Base-by-base conservation (phyloP, 1,140 invertebrate species). In the Drosophila lowei region DNA sequence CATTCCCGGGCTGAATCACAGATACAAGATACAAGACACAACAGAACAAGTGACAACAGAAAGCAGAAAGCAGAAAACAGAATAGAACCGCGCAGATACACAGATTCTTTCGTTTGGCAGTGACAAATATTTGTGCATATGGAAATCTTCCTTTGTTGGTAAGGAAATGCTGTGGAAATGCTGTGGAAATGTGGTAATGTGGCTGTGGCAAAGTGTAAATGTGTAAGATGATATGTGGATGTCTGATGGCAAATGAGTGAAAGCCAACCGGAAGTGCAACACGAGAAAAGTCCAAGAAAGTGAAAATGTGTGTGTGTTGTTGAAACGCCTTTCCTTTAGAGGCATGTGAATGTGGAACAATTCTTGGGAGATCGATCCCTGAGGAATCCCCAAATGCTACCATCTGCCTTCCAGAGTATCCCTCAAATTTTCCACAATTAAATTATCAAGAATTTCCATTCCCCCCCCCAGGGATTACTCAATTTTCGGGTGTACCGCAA, bases 91-190 rank as follows among this genome's bases (percentile, higher is more conserved):
- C 34, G 11, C 11, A 1, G 11, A 34, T 11, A 11, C 9, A 34
- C 2, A 9, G 34, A 72, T 28, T 62, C 55, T 57, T 43, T 28
- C 46, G 47, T 68, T 55, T 68, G 52, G 23, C 43, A 34, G 63
- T 65, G 50, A 57, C 66, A 68, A 68, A 71, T 72, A 71, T 72
- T 72, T 71, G 66, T 42, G 28, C 54, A 59, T 58, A 76, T 76
- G 72, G 62, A 75, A 61, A 48, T 75, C 13, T 47, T 54, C 42
- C 44, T 59, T 46, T 59, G 41, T 75, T 60, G 55, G 58, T 38
- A 56, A 62, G 28, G 49, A 65, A 41, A n/a, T 16, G 16, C 9
- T 11, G 16, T 6, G 30, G 5, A 30, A 58, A 44, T 58, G 23
- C 23, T 25, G 43, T 7, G 6, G 2, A 9, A 30, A 8, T 30